These are phyloP conservation scores for Bolinopsis microptera DNA, from an alignment of 37 sponge, comb jelly and placozoan genomes.

Conservation along the genomic window DNA sequence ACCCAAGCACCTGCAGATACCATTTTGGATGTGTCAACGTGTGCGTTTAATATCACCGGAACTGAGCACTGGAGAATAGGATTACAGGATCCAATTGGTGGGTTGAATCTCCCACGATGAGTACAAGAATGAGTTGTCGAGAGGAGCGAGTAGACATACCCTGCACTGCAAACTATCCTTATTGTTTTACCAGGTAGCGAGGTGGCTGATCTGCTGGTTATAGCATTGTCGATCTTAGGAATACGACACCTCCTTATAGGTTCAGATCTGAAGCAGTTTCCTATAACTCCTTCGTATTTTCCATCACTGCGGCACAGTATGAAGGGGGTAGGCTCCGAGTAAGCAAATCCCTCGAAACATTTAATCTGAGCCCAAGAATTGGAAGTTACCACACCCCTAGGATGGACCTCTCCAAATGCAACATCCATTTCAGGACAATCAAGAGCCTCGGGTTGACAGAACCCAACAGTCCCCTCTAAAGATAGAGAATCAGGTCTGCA, in stretches of 20 bases:
- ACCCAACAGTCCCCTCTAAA: neutral
- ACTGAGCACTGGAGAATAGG: neutral
- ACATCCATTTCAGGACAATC: neutral
- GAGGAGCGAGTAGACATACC: neutral
- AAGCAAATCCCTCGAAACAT: neutral
- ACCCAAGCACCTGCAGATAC: neutral
- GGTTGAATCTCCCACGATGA: neutral
- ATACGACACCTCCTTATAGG: neutral
- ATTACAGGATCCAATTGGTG: neutral
- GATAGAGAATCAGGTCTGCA: neutral
- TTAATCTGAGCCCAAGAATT: neutral
- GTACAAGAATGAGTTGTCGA: neutral
- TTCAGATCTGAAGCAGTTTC: neutral
- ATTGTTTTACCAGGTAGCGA: neutral
- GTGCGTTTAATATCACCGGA: neutral
- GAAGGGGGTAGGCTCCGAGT: neutral
- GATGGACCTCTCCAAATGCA: neutral
- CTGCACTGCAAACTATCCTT: neutral
- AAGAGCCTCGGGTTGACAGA: neutral
- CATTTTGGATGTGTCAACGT: neutral
- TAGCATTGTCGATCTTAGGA: neutral
- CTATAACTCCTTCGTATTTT: neutral
- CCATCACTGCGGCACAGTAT: neutral
- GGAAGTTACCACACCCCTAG: neutral
- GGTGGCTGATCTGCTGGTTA: neutral